Conservation (phyloP, 2,888 invertebrate genomes). For the Shargacucullia verbasci region DNA sequence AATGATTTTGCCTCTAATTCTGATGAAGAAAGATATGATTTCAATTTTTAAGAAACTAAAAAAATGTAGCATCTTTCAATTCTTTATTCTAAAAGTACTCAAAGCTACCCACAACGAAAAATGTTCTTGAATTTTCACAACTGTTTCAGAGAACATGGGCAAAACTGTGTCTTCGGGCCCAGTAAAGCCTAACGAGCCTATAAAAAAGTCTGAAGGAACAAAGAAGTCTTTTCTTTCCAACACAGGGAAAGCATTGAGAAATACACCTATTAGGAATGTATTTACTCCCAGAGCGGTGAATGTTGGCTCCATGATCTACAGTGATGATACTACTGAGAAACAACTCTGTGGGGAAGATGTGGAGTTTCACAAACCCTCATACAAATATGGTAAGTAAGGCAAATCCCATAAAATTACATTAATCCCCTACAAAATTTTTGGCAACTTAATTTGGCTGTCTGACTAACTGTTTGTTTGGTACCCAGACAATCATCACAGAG, state of each 20-base stretch:
- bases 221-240: slow-evolving; percentile 82
- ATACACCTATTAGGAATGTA: slow-evolving; percentile 74
- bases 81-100: background rate
- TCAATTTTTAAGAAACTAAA: too few species aligned
- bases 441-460: too few species aligned
- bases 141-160: slow-evolving; percentile 78
- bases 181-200: slow-evolving; percentile 77
- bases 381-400: slow-evolving; percentile 69
- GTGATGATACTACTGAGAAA: slow-evolving; percentile 66
- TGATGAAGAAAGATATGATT: background rate
- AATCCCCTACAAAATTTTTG: too few species aligned
- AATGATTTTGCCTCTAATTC: too few species aligned
- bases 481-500: slow-evolving; percentile 74
- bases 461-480: too few species aligned
- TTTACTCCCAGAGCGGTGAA: slow-evolving; percentile 77
- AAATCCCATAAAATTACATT: background rate
- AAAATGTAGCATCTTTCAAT: too few species aligned
- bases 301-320: slow-evolving; percentile 77
- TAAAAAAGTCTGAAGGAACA: slow-evolving; percentile 71
- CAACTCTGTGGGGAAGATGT: slow-evolving; percentile 69
- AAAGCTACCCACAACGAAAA: slow-evolving; percentile 2
- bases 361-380: slow-evolving; percentile 76
- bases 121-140: background rate
- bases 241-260: slow-evolving; percentile 76
- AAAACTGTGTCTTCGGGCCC: slow-evolving; percentile 74